Conservation (phyloP, 92 coral and sea anemone genomes). For the Ricordea florida region DNA sequence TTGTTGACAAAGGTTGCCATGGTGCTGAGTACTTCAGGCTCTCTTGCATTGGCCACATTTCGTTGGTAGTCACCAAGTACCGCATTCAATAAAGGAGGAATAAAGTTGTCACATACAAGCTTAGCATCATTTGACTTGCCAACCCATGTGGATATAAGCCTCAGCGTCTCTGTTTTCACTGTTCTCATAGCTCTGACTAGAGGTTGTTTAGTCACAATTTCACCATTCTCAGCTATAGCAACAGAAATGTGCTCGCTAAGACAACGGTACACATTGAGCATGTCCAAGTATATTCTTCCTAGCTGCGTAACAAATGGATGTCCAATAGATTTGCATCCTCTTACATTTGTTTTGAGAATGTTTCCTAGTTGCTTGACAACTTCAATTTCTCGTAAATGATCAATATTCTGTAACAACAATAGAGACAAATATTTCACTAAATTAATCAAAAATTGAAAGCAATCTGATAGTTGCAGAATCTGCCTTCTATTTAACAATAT, state of each 20-base stretch:
- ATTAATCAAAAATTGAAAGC: too few species aligned
- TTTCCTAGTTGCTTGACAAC: constrained; percentile 97
- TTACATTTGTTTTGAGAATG: constrained; percentile 95
- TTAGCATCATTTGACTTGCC: constrained; percentile 95
- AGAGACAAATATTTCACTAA: too few species aligned
- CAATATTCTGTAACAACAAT: constrained; percentile 86
- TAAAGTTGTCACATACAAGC: constrained; percentile 98
- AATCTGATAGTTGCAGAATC: too few species aligned
- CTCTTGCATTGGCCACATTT: constrained; percentile 93
- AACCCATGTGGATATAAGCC: constrained; percentile 97
- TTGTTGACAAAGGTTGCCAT: constrained; percentile 99
- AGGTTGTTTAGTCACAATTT: constrained; percentile 93
- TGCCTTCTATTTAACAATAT: too few species aligned
- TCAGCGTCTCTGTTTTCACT: constrained; percentile 91
- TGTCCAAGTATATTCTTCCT: constrained; percentile 97
- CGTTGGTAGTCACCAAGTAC: constrained; percentile 97
- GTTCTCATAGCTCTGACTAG: constrained; percentile 94
- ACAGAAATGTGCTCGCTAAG: constrained; percentile 96
- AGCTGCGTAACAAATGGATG: constrained; percentile 98
- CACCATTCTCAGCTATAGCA: constrained; percentile 92
- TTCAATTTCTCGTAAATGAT: constrained; percentile 88
- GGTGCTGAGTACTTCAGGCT: constrained; percentile 96
- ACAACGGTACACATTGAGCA: constrained; percentile 98
- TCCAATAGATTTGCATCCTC: constrained; percentile 97
- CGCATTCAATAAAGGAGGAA: constrained; percentile 97